Evolutionary conservation across 2,888 invertebrate species (phyloP), one percentile per base, ranked within the genome.

Genomic region (Tachina fera): DNA sequence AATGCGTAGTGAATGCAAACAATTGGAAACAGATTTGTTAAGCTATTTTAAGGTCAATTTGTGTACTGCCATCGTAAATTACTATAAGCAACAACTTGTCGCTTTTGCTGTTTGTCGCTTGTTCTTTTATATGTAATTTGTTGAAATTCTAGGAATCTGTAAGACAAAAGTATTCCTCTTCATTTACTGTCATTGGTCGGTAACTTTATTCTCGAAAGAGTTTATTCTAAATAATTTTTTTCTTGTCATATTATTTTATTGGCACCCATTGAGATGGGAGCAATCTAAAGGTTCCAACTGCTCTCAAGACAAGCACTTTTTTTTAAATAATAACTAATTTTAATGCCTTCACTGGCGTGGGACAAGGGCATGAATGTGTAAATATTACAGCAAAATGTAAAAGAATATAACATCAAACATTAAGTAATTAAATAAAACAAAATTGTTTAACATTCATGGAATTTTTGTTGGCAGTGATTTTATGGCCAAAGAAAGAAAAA

Each of bases 141-240:
- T 91, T 91, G 90, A 91, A 90, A 88, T 91, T 91, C 91, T 89
- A 87, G 88, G 91, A 91, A 91, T 89, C 89, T 87, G 90, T 89
- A 90, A 90, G 90, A 89, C 87, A 88, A 87, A 72, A 75, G 49
- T 14, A 41, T 61, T 71, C 60, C 70, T 58, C 14, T 53, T 45
- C n/a, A 16, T 16, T n/a, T 39, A 39, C 8, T 49, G 49, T 31
- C 49, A 3, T 47, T 49, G 67, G 49, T 45, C 51, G 63, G 39
- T 72, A 67, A 60, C 61, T 61, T 41, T 47, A 47, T 67, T 53
- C 16, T 71, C 45, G 10, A n/a, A 63, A 63, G 39, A 71, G 31
- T 61, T 53, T 74, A 74, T 81, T 78, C 58, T 71, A 70, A 85
- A 81, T 68, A 63, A 76, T 67, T 61, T 70, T 81, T 63, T 75